Evolutionary conservation across 1,140 invertebrate genomes (phyloP), one percentile per base, ranked within the genome.

Genomic region (Dreissena polymorpha): DNA sequence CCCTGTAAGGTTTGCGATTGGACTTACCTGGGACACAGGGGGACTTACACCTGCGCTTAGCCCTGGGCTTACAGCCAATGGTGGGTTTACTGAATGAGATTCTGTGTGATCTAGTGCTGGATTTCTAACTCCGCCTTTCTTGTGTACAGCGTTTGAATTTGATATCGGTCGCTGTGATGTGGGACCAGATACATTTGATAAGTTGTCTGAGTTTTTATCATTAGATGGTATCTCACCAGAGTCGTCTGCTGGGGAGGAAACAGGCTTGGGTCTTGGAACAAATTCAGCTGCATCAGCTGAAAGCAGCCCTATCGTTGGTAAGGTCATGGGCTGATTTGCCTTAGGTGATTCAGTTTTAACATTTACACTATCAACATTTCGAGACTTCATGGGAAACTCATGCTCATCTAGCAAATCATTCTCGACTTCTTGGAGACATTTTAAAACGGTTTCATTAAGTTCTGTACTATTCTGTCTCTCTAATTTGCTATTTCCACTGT

Each of bases 401-500:
- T 60, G 25, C n/a, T 72, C 77, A 80, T 80, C 68, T 18, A 80
- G 53, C 55, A 63, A 60, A 71, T 80, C 77, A 39, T 60, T 50
- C 7, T 80, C 12, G 0, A 71, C 67, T 72, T 80, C 67, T 63
- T 80, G 71, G 14, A 80, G 70, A 72, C 77, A 71, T 50, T 80
- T 80, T 51, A 80, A 63, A 13, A 80, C 69, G n/a, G 68, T 80
- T 63, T 80, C 77, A 80, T 80, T 69, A 13, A 80, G 12, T 14
- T 80, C 77, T 29, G 39, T 51, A 71, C 39, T 57, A 27, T 74
- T 29, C 23, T 21, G 13, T 50, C 68, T 39, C 49, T 39, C 14
- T n/a, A 39, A 2, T 0, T 13, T 70, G 64, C 5, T 14, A n/a
- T 67, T 23, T 70, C 49, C 29, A 70, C 16, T 70, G 13, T 14